Conservation (phyloP, 2,888 invertebrate species). For the Lobophora halterata region DNA sequence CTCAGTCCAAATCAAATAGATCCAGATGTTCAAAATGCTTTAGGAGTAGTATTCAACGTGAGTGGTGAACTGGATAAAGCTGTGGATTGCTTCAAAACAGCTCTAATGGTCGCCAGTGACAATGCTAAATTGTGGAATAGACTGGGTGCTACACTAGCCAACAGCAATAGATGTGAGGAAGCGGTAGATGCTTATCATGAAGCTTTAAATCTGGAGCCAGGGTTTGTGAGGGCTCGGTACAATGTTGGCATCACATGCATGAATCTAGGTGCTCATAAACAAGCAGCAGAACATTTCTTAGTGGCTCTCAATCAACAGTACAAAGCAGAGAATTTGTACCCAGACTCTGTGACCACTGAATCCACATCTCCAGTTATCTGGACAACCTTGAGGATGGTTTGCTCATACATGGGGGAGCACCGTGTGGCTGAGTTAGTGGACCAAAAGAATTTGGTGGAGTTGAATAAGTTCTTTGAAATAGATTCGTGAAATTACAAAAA, state of each 20-base stretch:
- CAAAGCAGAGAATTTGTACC: constrained; percentile 66
- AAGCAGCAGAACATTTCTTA: constrained; percentile 97
- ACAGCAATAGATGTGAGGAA: constrained; percentile 96
- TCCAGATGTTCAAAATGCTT: constrained; percentile 94
- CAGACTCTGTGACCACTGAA: constrained; percentile 53
- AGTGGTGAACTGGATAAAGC: constrained; percentile 97
- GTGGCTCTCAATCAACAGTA: constrained; percentile 96
- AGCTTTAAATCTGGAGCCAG: constrained; percentile 94
- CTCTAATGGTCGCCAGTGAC: constrained; percentile 88
- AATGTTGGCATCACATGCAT: constrained; percentile 99
- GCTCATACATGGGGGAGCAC: constrained; percentile 88
- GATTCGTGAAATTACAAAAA: constrained; percentile 37
- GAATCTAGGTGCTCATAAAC: constrained; percentile 95
- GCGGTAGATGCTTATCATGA: constrained; percentile 97
- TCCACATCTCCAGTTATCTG: constrained; percentile 95
- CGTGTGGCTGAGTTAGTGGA: constrained; percentile 83
- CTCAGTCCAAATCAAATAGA: constrained; percentile 88
- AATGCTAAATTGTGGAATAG: constrained; percentile 98
- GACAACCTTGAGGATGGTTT: constrained; percentile 94
- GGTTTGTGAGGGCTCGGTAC: constrained; percentile 97
- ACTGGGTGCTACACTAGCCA: constrained; percentile 97
- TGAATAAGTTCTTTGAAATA: constrained; percentile 79
- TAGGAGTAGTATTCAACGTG: constrained; percentile 97
- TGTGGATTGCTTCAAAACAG: constrained; percentile 96
- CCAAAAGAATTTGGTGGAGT: constrained; percentile 80